Evolutionary conservation across 2,888 invertebrate genomes (phyloP).

Genomic region (Clostera curtula): DNA sequence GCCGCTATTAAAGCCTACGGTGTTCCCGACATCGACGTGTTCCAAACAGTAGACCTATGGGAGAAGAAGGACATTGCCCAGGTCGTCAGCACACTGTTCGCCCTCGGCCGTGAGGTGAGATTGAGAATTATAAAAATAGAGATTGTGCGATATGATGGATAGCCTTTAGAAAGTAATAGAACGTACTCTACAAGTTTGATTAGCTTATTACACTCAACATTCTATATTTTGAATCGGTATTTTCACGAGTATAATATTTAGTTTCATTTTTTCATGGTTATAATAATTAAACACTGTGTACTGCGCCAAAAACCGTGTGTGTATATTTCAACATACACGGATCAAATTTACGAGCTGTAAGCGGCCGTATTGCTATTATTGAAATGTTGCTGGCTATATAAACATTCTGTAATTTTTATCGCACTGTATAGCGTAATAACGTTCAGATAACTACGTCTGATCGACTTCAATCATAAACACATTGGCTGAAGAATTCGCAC

Average conservation of each 20-base stretch:
- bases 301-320: no score
- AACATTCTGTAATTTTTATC: slow-evolving; percentile 16
- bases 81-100: slow-evolving; percentile 89
- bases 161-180: no score
- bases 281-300: no score
- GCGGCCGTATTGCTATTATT: slow-evolving; percentile 14
- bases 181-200: no score
- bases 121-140: no score
- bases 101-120: slow-evolving; percentile 87
- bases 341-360: slow-evolving; percentile 8
- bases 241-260: no score
- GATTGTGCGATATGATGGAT: no score
- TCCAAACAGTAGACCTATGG: slow-evolving; percentile 97
- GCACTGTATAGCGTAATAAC: slow-evolving; percentile 10
- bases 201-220: no score
- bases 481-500: slow-evolving; percentile 9
- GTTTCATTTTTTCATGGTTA: no score
- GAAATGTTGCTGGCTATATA: slow-evolving; percentile 15
- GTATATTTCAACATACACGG: slow-evolving; percentile 5
- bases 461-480: slow-evolving; percentile 22
- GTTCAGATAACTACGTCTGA: slow-evolving; percentile 12
- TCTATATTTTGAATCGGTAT: no score
- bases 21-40: slow-evolving; percentile 92
- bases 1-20: slow-evolving; percentile 91
- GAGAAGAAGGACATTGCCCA: slow-evolving; percentile 94